phyloP scores from a whole-genome alignment of 2,888 invertebrate species.

The Protophormia terraenovae region DNA sequence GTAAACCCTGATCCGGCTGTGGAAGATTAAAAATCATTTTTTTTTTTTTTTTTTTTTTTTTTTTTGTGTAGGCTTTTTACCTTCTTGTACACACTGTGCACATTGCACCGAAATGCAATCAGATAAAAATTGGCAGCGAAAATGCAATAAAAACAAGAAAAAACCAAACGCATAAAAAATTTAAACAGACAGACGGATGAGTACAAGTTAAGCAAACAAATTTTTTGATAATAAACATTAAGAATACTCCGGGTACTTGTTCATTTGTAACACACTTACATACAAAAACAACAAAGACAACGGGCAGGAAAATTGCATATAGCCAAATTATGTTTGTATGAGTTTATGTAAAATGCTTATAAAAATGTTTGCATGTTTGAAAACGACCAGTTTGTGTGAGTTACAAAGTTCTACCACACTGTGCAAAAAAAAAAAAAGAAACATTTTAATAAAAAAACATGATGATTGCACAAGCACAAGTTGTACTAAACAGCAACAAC shows the following conservation, averaged over 20 bases:
- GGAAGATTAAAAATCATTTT: too few species aligned
- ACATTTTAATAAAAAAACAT: conserved; percentile 33
- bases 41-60: too few species aligned
- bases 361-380: conserved; percentile 30
- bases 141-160: conserved; percentile 33
- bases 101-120: not conserved
- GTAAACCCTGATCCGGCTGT: too few species aligned
- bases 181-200: conserved; percentile 13
- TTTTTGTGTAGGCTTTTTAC: too few species aligned
- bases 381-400: conserved; percentile 33
- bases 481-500: conserved; percentile 48
- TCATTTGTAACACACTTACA: conserved; percentile 19
- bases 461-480: conserved; percentile 59
- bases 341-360: conserved; percentile 27
- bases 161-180: conserved; percentile 10
- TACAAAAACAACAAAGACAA: too few species aligned
- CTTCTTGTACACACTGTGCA: not conserved
- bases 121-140: conserved; percentile 52
- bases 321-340: not conserved
- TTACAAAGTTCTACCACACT: conserved; percentile 43
- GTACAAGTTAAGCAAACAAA: conserved; percentile 22
- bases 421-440: conserved; percentile 18
- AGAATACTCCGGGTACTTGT: conserved; percentile 19
- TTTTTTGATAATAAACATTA: conserved; percentile 21
- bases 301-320: conserved; percentile 3